These are phyloP conservation scores for Reticulitermes speratus DNA, from an alignment of 1,140 invertebrate species.

Conservation along the genomic window DNA sequence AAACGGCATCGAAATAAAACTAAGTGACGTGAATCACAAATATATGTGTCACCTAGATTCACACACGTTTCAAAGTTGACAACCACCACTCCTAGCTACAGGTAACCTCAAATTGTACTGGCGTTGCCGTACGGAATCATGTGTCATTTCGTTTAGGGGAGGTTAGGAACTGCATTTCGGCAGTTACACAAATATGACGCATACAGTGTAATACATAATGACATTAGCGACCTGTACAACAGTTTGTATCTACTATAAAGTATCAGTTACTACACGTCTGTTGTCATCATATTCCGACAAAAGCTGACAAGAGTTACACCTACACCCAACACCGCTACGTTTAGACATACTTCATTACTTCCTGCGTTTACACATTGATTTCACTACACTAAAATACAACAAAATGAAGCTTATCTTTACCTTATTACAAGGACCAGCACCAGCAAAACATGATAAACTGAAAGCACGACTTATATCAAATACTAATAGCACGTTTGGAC, in stretches of 20 bases:
- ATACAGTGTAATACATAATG: not conserved
- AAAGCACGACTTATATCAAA: conserved; percentile 24
- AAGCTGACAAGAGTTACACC: not conserved
- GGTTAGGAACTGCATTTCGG: not conserved
- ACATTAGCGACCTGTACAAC: not conserved
- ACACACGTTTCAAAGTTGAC: not conserved
- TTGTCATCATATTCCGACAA: not conserved
- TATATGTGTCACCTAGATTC: not conserved
- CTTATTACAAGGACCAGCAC: conserved; percentile 26
- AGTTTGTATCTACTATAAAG: not conserved
- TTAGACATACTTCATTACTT: not conserved
- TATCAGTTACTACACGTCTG: not conserved
- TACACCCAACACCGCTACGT: not conserved
- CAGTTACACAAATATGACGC: not conserved
- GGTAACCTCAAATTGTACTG: not conserved
- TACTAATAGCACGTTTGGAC: conserved; percentile 25
- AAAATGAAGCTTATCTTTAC: not conserved
- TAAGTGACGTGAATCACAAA: not conserved
- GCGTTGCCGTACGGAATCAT: not conserved
- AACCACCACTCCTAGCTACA: not conserved
- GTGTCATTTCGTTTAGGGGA: not conserved
- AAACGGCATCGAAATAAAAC: not conserved
- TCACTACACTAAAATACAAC: not conserved
- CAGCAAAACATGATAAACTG: conserved; percentile 22
- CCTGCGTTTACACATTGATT: not conserved